Percentiles rank a stretch among this genome's conserved stretches.
These are phyloP conservation scores for Elanoides forficatus DNA, from an alignment of 2,113 vertebrate genomes.

Conservation along the genomic window DNA sequence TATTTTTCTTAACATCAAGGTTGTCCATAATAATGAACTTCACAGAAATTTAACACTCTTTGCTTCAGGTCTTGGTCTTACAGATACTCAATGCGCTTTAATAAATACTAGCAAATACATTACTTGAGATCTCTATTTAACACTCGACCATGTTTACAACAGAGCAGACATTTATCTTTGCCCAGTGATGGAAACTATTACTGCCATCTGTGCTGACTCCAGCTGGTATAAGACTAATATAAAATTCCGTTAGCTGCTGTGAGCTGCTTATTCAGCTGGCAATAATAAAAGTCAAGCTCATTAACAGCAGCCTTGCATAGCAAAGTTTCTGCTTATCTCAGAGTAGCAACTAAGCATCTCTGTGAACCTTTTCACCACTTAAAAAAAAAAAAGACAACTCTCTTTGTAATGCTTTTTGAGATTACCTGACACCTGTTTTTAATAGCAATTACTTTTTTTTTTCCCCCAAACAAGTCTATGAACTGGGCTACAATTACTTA, in stretches of 20 bases:
- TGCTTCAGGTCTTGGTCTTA: neutral
- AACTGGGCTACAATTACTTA: neutral
- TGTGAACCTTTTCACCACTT: neutral
- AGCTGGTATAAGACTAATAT: conserved; percentile 27
- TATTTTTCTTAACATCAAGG: neutral
- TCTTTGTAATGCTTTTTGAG: too few relatives aligned
- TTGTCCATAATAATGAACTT: neutral
- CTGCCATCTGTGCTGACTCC: conserved; percentile 2
- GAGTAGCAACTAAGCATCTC: neutral
- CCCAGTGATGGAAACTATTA: neutral
- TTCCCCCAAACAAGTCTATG: neutral
- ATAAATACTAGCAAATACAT: neutral
- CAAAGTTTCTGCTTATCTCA: conserved; percentile 30
- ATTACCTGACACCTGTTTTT: neutral
- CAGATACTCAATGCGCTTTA: neutral
- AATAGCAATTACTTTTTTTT: neutral
- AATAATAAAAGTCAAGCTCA: conserved; percentile 17
- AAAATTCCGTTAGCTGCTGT: conserved; percentile 36
- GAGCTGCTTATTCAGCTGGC: conserved; percentile 43
- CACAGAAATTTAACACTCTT: neutral
- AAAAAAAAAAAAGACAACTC: neutral
- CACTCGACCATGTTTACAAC: neutral
- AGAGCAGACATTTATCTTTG: neutral
- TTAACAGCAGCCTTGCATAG: conserved; percentile 28
- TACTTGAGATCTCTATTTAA: neutral